Conservation (phyloP, 1,140 invertebrate species). For the Bombus superbus region DNA sequence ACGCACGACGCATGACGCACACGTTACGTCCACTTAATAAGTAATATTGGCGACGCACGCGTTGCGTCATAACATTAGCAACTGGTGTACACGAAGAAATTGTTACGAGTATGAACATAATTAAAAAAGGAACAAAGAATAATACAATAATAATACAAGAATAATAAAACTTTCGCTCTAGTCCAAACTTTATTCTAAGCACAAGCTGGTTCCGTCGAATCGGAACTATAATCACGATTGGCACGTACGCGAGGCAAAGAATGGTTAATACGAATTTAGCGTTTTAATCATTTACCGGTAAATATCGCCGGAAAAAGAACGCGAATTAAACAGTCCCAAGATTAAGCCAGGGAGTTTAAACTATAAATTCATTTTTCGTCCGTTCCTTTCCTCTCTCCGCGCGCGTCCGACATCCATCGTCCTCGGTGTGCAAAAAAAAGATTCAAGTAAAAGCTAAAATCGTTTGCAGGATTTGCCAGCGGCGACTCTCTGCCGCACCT, state of each 20-base stretch:
- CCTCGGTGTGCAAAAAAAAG: slow-evolving; percentile 13
- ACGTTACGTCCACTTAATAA: not conserved
- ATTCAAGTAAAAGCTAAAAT: slow-evolving; percentile 60
- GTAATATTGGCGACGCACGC: too few relatives aligned
- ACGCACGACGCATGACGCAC: too few relatives aligned
- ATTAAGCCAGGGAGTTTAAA: not conserved
- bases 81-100: too few relatives aligned
- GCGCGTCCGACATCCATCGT: not conserved
- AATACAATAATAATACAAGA: too few relatives aligned
- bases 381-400: not conserved
- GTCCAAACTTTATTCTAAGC: too few relatives aligned
- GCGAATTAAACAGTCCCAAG: slow-evolving; percentile 6
- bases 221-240: not conserved
- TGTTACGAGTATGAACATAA: not conserved
- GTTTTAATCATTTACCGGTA: not conserved
- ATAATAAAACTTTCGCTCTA: not conserved
- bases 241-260: not conserved
- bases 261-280: not conserved
- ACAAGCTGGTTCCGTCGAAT: too few relatives aligned
- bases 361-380: slow-evolving; percentile 34
- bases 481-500: slow-evolving; percentile 28
- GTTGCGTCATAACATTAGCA: too few relatives aligned
- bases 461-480: slow-evolving; percentile 58
- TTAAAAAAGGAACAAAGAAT: not conserved
- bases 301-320: not conserved